Evolutionary conservation across 2,113 vertebrate species (phyloP).

Genomic region (Odontesthes bonariensis): DNA sequence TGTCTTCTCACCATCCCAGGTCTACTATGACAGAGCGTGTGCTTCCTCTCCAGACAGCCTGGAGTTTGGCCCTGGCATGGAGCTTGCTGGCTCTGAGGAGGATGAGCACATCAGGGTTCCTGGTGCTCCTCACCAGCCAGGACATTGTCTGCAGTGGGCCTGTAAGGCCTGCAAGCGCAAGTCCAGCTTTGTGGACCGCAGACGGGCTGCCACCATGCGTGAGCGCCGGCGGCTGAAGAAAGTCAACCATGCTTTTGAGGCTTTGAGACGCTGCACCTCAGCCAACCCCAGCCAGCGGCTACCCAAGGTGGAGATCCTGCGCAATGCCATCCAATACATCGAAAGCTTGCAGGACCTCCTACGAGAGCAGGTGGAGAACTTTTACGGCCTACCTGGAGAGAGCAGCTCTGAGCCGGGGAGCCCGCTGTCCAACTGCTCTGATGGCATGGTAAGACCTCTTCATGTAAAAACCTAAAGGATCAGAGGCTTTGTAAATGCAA

Average conservation of each 20-base stretch:
- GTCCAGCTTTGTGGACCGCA: conserved; percentile 91
- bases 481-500: neutral
- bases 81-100: conserved; percentile 87
- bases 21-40: conserved; percentile 90
- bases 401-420: conserved; percentile 92
- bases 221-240: conserved; percentile 96
- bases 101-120: conserved; percentile 93
- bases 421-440: conserved; percentile 93
- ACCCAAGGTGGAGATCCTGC: conserved; percentile 97
- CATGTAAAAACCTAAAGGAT: conserved; percentile 11
- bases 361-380: conserved; percentile 92
- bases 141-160: conserved; percentile 97
- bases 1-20: conserved; percentile 89
- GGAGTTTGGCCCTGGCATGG: conserved; percentile 85
- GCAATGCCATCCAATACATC: conserved; percentile 97
- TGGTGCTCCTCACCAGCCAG: conserved; percentile 91
- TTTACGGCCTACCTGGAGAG: conserved; percentile 88
- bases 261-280: conserved; percentile 92
- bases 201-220: conserved; percentile 96
- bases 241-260: conserved; percentile 97
- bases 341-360: conserved; percentile 96
- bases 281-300: conserved; percentile 95
- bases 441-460: conserved; percentile 89
- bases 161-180: conserved; percentile 98
- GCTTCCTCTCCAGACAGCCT: conserved; percentile 88